Base-by-base conservation (phyloP, 2,888 invertebrate genomes). In the Pristionchus mayeri region DNA sequence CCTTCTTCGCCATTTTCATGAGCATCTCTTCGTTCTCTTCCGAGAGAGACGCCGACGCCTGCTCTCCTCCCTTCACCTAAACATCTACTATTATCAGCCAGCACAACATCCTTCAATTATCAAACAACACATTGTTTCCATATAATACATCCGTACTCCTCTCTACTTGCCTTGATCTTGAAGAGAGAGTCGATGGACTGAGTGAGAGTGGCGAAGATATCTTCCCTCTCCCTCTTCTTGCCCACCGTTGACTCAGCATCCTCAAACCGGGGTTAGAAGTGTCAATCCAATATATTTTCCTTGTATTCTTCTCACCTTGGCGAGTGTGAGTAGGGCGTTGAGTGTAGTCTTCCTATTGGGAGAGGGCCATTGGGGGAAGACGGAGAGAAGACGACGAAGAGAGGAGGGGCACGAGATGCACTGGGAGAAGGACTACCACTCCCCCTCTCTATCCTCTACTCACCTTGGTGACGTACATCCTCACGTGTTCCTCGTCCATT, bases 21-120 rank as follows among this genome's bases (percentile, higher is more conserved):
- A 89, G 85, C 2, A 88, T 54, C 30, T 85, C 63, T 79, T 87
- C 87, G 60, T 89, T 88, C 37, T 89, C 87, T 4, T 88, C 88
- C 6, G 89, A 87, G 27, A 89, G 83, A 63, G 86, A 86, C 57
- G 88, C 85, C 0, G 85, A 85, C 3, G 87, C 89, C 24, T 86
- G 86, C 67, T 89, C 88, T 34, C 89, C 88, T 21, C 88, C 85
- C 21, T 82, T 88, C 86, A 87, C 88, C 85, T 88, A 84, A 6
- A 88, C 81, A 76, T n/a, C 3, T 21, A n/a, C n/a, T n/a, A n/a
- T n/a, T n/a, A n/a, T 21, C 6, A 7, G 13, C n/a, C 54, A n/a
- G n/a, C n/a, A 54, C 9, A n/a, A 54, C 3, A n/a, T 2, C 4
- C 54, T 54, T 21, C 54, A 9, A 50, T n/a, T 18, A 18, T 54